Evolutionary conservation across 2,113 vertebrate genomes (phyloP), one percentile per base, ranked within the genome.

Genomic region (Odocoileus virginianus): DNA sequence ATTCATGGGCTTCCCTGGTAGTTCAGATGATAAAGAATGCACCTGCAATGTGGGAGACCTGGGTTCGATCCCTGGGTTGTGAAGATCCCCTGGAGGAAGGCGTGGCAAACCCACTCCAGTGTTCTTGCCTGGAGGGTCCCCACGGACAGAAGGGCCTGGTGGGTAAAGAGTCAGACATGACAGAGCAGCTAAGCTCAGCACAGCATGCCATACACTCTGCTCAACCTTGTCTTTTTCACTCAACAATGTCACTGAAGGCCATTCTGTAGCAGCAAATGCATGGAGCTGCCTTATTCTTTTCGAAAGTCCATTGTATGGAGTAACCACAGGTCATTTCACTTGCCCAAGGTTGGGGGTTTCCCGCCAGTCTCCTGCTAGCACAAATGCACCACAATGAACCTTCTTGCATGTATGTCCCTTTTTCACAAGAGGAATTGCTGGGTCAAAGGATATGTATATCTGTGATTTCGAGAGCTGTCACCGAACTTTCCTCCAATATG

Each of bases 331-430:
- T 78, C 79, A 57, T 85, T 88, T 36, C 83, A 28, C 67, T 28
- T 55, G 21, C 14, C 78, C 54, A 4, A 3, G 2, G 12, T 50
- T n/a, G 27, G 50, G 76, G 33, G 21, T 23, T 78, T n/a, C 45
- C 21, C 3, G 28, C 27, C 27, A 7, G 0, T 17, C 33, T 52
- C 71, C 50, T 45, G 55, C 52, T 14, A 6, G 57, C 30, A 16
- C 30, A 71, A 50, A 78, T 13, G 28, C 6, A 25, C 9, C 0
- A 16, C 78, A 40, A 1, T 8, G n/a, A 92, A 2, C 28, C 36
- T 71, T n/a, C 60, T 64, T 30, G 50, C n/a, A 13, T 7, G 0
- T 5, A 0, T 1, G 10, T 36, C 47, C 54, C 33, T 84, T 76
- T 71, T 47, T 21, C 61, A 9, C 30, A n/a, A 12, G 27, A 3